A percentile compares a stretch with the other conserved stretches of the same genome.
Evolutionary conservation across 2,888 invertebrate species (phyloP).

Genomic region (Aphodius granarius): DNA sequence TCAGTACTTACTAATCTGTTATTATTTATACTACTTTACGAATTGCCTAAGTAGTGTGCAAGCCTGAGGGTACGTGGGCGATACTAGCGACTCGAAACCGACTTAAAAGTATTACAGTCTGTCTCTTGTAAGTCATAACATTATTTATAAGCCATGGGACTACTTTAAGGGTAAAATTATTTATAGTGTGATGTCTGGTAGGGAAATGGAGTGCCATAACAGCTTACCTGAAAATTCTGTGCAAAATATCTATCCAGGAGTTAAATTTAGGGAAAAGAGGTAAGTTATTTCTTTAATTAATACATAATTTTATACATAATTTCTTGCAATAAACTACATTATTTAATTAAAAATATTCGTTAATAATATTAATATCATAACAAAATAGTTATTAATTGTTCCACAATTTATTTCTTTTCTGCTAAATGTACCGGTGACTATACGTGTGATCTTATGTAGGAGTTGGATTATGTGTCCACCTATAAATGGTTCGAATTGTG

Average conservation of each 20-base stretch:
- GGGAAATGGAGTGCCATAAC: neutral
- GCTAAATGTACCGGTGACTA: neutral
- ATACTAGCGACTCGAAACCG: neutral
- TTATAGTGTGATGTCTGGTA: neutral
- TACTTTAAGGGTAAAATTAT: neutral
- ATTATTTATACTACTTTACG: neutral
- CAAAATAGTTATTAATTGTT: neutral
- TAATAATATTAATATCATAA: too few relatives aligned
- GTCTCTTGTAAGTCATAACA: neutral
- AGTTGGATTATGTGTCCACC: neutral
- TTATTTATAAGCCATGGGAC: neutral
- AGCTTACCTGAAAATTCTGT: neutral
- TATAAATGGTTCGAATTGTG: neutral
- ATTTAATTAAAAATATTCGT: too few relatives aligned
- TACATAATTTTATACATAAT: too few relatives aligned
- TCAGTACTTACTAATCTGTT: neutral
- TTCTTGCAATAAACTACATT: too few relatives aligned
- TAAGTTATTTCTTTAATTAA: neutral
- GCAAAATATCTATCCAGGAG: conserved; percentile 6
- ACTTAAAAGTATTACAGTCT: neutral
- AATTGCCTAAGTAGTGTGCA: neutral
- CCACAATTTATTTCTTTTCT: neutral
- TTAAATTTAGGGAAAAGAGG: conserved; percentile 18
- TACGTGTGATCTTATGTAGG: neutral
- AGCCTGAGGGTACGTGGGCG: neutral